Evolutionary conservation across 2,113 vertebrate species (phyloP), one percentile per base, ranked within the genome.

Genomic region (Campylorhamphus procurvoides): DNA sequence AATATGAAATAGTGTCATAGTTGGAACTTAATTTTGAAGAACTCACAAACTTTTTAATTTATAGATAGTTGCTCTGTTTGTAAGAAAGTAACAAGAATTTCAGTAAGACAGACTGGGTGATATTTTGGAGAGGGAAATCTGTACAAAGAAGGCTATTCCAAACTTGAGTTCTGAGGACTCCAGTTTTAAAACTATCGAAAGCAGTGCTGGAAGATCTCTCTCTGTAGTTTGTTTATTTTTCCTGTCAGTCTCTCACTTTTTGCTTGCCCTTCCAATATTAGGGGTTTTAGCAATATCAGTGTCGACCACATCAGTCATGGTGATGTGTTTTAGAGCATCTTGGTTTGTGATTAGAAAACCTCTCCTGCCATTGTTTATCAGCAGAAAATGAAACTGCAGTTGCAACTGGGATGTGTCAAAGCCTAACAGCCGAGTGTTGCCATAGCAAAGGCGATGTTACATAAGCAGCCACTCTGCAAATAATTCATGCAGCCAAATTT

Each of bases 361-460:
- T 95, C 93, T 96, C 76, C 67, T 95, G 74, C 18, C 67, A 89
- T 62, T 67, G 75, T 96, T 94, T 93, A 85, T 92, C 94, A 95
- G 83, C 88, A 93, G 88, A 97, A 93, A 91, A 81, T 77, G 93
- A 94, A 97, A 92, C 63, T 85, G 76, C 66, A 55, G 2, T 73
- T 53, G 69, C 40, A 91, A 93, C 81, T 58, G 89, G 84, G 64
- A 87, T 96, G 67, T 87, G 76, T 84, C 91, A 95, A 94, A 96
- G 63, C 80, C 83, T 82, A 69, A 84, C 84, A 75, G 73, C 78
- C 18, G 52, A 84, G 76, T 55, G 91, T 96, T 96, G 69, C 94
- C 94, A 91, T 73, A 95, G 91, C 94, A 91, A 96, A 96, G 82
- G 64, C 64, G 14, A 90, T 10, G 94, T 85, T 96, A 89, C 58